These are phyloP conservation scores for Monopterus albus DNA, from an alignment of 2,113 vertebrate genomes.

Conservation along the genomic window DNA sequence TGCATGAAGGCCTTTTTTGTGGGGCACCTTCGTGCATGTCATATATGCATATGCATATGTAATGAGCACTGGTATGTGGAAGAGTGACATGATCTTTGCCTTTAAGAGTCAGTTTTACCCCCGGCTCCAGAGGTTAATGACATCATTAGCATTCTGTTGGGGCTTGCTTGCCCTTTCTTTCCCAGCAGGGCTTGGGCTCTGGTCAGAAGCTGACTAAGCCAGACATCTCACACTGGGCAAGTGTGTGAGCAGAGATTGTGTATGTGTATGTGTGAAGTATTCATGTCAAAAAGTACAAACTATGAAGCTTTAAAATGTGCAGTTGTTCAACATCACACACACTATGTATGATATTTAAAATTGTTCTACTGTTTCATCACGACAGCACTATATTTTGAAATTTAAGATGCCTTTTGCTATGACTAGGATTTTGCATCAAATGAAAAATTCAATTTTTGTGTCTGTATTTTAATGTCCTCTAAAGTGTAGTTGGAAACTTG, in stretches of 20 bases:
- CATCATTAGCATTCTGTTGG: slow-evolving; percentile 81
- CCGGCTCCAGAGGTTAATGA: slow-evolving; percentile 78
- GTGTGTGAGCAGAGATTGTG: slow-evolving; percentile 43
- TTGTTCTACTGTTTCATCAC: no score
- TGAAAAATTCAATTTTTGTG: no score
- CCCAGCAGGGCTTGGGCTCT: slow-evolving; percentile 67
- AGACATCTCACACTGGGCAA: slow-evolving; percentile 60
- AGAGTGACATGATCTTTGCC: slow-evolving; percentile 79
- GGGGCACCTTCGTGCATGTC: slow-evolving; percentile 56
- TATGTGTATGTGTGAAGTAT: slow-evolving; percentile 26
- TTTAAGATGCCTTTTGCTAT: no score
- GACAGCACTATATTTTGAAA: no score
- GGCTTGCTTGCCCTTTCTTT: slow-evolving; percentile 69
- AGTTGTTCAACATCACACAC: no score
- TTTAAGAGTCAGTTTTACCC: slow-evolving; percentile 69
- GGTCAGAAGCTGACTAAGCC: slow-evolving; percentile 74
- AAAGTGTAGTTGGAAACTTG: no score
- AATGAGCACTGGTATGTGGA: slow-evolving; percentile 62
- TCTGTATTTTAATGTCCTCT: no score
- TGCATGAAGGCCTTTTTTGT: slow-evolving; percentile 26
- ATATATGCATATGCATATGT: slow-evolving; percentile 59
- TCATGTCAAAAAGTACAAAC: no score
- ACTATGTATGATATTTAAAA: no score
- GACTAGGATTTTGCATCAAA: no score
- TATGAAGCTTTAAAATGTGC: no score